Conservation (phyloP, 2,113 vertebrate species). For the Regulus satrapa region DNA sequence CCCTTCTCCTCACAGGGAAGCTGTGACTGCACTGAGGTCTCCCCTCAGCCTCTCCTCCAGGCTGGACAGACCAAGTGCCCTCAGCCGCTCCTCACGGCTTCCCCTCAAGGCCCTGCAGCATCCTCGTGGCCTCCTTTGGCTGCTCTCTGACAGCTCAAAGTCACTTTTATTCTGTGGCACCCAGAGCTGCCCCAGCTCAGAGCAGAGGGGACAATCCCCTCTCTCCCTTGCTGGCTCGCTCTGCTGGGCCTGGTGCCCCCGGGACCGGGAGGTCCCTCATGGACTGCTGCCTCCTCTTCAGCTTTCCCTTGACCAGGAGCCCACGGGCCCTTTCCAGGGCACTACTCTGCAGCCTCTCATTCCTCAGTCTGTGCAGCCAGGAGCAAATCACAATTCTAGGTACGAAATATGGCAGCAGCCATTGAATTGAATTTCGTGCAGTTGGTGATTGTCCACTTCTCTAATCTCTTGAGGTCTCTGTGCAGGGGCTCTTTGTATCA, state of each 20-base stretch:
- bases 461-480: not conserved
- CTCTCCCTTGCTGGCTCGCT: rapidly evolving
- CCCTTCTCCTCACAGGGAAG: not conserved
- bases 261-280: not conserved
- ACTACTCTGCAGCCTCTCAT: rapidly evolving
- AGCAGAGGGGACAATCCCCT: not conserved
- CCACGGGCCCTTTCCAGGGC: rapidly evolving
- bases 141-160: rapidly evolving
- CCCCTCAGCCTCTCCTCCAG: not conserved
- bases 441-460: not conserved
- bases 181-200: rapidly evolving
- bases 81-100: not conserved
- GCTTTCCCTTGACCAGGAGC: rapidly evolving
- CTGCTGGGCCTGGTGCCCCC: not conserved
- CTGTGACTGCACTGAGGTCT: not conserved
- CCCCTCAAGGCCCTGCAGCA: not conserved
- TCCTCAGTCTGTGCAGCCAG: no score
- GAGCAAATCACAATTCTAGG: no score
- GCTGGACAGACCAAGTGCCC: not conserved
- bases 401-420: rapidly evolving
- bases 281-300: rapidly evolving
- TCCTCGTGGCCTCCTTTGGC: not conserved
- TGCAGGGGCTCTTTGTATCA: not conserved
- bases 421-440: not conserved
- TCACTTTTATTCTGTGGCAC: not conserved